Evolutionary conservation across 2,888 invertebrate species (phyloP).

Genomic region (Chrysolina americana): DNA sequence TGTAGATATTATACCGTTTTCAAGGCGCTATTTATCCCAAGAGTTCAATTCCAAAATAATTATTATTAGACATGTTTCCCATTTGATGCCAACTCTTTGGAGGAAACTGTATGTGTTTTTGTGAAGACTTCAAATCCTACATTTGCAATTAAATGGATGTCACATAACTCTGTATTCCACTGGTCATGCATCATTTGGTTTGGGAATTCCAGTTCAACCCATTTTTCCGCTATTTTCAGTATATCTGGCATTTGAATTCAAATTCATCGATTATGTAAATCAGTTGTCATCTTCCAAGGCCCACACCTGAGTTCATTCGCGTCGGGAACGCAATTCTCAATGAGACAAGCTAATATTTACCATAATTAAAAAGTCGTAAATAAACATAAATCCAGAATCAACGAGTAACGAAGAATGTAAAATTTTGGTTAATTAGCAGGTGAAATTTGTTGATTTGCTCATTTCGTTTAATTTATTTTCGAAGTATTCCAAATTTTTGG

Average conservation of each 20-base stretch:
- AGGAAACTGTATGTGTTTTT: too few relatives aligned
- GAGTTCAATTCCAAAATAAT: too few relatives aligned
- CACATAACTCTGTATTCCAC: neutral
- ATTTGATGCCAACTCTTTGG: too few relatives aligned
- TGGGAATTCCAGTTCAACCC: neutral
- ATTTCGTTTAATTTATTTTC: slow-evolving; percentile 1
- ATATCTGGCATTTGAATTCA: slow-evolving; percentile 3
- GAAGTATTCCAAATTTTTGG: neutral
- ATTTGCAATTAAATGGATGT: neutral
- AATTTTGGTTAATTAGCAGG: neutral
- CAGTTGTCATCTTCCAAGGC: neutral
- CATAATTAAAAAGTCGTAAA: slow-evolving; percentile 9
- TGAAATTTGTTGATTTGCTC: neutral
- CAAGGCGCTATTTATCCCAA: too few relatives aligned
- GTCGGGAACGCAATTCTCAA: neutral
- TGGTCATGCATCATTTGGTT: neutral
- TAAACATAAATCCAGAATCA: slow-evolving; percentile 1
- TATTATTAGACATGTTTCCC: too few relatives aligned
- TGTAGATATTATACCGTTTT: too few relatives aligned
- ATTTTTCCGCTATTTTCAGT: slow-evolving; percentile 9
- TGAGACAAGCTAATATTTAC: slow-evolving; percentile 6
- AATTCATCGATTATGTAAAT: slow-evolving; percentile 10
- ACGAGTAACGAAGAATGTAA: neutral
- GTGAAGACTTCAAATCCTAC: too few relatives aligned
- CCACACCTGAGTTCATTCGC: slow-evolving; percentile 4